Base-by-base conservation (phyloP, 2,888 invertebrate species). In the Mesochorus sp. region DNA sequence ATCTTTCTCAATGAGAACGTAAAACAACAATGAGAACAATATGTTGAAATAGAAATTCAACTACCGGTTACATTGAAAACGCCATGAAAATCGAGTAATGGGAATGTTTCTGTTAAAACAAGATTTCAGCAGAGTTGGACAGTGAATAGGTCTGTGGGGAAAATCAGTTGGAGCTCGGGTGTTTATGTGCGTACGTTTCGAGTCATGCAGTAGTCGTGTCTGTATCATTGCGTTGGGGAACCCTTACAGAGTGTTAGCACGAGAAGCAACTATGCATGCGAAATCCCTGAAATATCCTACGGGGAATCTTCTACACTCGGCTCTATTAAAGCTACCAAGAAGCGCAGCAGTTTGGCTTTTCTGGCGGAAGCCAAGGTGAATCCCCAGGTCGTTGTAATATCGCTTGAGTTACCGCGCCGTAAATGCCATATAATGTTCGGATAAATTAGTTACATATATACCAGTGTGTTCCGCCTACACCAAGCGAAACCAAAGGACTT, bases 301-400 rank as follows among this genome's bases (percentile, higher is more conserved):
- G 2, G 59, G 57, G 64, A 39, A 64, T 42, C 44, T 47, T 19
- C 42, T 59, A 31, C n/a, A 61, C 28, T 34, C 14, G 49, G 42
- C 51, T 76, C 51, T 55, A 67, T 77, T 72, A 67, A 55, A 55
- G 55, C 31, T 66, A 53, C 12, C 42, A n/a, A 67, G 44, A 59
- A 37, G 5, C 17, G 19, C n/a, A 37, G 51, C 3, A 44, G 34
- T 34, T 68, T 21, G 62, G 55, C 31, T 68, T 57, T 28, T 17
- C 47, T 67, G 59, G 59, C 47, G 47, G 61, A 47, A 77, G 62
- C 49, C 49, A 55, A 49, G 53, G 57, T 12, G 55, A 62, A 62
- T 68, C 72, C 68, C 39, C 31, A 19, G 67, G 77, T 39, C 42
- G 37, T 47, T 77, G 72, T 73, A 77, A 77, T 73, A 73, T 73